Base-by-base conservation (phyloP, 2,113 vertebrate species). In the Macrotis lagotis region DNA sequence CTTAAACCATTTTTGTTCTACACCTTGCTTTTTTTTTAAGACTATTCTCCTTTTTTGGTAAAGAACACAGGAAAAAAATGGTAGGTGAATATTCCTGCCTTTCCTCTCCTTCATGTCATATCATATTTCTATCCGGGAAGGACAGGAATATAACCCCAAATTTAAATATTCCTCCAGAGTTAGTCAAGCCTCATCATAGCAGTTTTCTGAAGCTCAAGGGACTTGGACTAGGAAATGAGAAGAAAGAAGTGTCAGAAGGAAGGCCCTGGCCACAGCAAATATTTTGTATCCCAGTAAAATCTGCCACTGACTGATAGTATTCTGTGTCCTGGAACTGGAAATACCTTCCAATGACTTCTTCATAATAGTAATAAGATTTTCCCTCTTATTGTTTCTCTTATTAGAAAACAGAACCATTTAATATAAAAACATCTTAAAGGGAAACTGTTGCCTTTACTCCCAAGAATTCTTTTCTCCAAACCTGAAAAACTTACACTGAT, bases 401-500 rank as follows among this genome's bases (percentile, higher is more conserved):
- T 50, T 44, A 92, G 4, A 88, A 26, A 49, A 51, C 93, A 19
- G 48, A 1, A 50, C 6, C 51, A 51, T 51, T 51, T 92, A 90
- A 50, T 90, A 90, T 93, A 12, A 93, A 26, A 93, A 93, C 14
- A 50, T 48, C n/a, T 14, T 93, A n/a, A 22, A 44, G 22, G 91
- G 44, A 50, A 47, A 93, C 8, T 51, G 91, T 3, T 49, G 31
- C n/a, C 83, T 92, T 89, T 90, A 48, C 25, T 94, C 91, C 88
- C 83, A 74, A 26, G 0, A 59, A 0, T 93, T 44, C 19, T 44
- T 6, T 37, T 14, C 37, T 31, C 47, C 0, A 48, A 89, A 55
- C 53, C 19, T 8, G 25, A 0, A 52, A 88, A 89, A 97, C 99
- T 97, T 97, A 99, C 99, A 99, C 99, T 97, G 51, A 99, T 98